These are phyloP conservation scores for Cetoscarus ocellatus DNA, from an alignment of 2,797 vertebrate species.

Conservation along the genomic window DNA sequence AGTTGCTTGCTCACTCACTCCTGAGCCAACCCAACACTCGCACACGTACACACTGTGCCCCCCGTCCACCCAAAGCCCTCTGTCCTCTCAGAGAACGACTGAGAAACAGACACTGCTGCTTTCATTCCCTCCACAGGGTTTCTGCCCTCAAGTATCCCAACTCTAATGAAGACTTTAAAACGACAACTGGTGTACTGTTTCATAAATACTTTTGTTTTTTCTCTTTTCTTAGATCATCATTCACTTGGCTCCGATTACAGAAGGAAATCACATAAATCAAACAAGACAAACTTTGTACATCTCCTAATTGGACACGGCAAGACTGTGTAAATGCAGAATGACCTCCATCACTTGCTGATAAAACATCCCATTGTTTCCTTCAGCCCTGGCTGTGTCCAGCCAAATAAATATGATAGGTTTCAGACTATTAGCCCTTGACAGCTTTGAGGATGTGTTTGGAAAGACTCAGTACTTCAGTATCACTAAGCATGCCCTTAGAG, in stretches of 20 bases:
- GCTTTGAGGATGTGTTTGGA: not conserved
- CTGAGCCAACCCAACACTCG: conserved; percentile 20
- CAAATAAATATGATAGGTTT: conserved; percentile 65
- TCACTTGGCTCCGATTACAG: conserved; percentile 37
- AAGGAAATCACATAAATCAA: conserved; percentile 48
- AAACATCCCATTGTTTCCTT: conserved; percentile 69
- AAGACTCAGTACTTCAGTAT: too few relatives aligned
- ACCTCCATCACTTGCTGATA: conserved; percentile 52
- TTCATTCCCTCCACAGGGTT: conserved; percentile 62
- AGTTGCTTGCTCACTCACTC: conserved; percentile 35
- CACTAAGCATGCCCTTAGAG: too few relatives aligned
- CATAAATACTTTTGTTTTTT: conserved; percentile 25
- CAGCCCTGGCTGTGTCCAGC: conserved; percentile 28
- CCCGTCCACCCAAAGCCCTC: conserved; percentile 19
- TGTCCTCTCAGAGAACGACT: conserved; percentile 58
- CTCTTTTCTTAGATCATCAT: conserved; percentile 51
- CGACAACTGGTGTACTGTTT: conserved; percentile 26
- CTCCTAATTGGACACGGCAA: conserved; percentile 66
- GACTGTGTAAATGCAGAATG: conserved; percentile 47
- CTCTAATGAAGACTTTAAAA: conserved; percentile 64
- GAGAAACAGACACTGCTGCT: conserved; percentile 57
- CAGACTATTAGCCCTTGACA: conserved; percentile 10
- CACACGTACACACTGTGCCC: not conserved
- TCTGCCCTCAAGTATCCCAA: conserved; percentile 51
- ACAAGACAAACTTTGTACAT: conserved; percentile 69